A percentile compares a stretch with the other conserved stretches of the same genome.
Conservation (phyloP, 2,113 vertebrate species). For the Laticauda laticaudata region DNA sequence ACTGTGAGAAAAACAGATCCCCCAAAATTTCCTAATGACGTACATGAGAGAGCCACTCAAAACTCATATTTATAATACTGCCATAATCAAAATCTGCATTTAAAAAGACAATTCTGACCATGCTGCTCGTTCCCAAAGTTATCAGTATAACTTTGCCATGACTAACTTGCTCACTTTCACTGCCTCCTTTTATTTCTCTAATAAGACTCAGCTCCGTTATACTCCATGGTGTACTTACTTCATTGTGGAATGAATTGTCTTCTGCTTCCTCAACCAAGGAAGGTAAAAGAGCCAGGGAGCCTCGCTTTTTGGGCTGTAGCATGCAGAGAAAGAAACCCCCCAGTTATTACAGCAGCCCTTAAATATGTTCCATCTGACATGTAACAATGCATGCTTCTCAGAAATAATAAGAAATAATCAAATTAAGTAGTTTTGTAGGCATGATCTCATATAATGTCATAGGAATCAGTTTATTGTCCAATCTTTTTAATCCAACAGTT, state of each 20-base stretch:
- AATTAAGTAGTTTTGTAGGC: neutral
- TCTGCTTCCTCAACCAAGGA: conserved; percentile 73
- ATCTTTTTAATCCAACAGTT: neutral
- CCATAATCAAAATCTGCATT: neutral
- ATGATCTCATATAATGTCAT: neutral
- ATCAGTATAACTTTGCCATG: neutral
- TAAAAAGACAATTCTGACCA: neutral
- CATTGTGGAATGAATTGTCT: conserved; percentile 62
- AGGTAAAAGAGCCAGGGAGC: conserved; percentile 65
- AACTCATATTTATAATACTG: neutral
- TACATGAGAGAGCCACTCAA: neutral
- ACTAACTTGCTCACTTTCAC: neutral
- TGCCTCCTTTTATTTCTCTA: conserved; percentile 3
- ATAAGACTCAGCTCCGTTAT: neutral
- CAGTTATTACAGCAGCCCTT: conserved; percentile 7
- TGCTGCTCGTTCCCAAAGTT: neutral
- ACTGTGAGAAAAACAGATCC: neutral
- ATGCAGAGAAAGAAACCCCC: conserved; percentile 12
- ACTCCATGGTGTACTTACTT: conserved; percentile 55
- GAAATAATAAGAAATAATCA: conserved; percentile 11
- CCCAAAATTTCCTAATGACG: neutral
- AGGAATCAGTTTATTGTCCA: neutral
- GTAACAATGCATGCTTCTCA: conserved; percentile 11
- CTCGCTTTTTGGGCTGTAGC: conserved; percentile 64
- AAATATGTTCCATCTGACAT: conserved; percentile 19